These are phyloP conservation scores for Struthio camelus DNA, from an alignment of 2,113 vertebrate genomes.

Conservation along the genomic window DNA sequence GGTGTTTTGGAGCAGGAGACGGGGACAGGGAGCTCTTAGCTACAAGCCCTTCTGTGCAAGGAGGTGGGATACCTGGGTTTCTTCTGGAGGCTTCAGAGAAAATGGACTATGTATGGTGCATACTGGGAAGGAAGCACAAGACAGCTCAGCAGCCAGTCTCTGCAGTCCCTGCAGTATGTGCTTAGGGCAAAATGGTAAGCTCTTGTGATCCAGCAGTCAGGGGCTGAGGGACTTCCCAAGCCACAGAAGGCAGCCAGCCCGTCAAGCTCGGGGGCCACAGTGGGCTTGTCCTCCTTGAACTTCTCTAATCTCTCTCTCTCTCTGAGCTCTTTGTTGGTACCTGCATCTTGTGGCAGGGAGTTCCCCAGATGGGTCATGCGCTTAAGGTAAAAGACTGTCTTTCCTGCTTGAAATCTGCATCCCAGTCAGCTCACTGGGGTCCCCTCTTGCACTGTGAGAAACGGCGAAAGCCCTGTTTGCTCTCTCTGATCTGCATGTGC, in stretches of 20 bases:
- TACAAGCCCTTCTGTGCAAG: no score
- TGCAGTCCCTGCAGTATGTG: not conserved
- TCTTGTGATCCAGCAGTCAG: no score
- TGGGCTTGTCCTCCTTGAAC: no score
- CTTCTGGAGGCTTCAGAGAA: no score
- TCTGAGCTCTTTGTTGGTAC: not conserved
- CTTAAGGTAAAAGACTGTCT: not conserved
- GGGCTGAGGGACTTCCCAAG: not conserved
- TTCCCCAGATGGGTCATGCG: not conserved
- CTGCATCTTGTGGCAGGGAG: not conserved
- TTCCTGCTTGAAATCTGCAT: not conserved
- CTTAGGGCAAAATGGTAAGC: not conserved
- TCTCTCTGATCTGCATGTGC: no score
- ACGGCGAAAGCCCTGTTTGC: rapidly evolving
- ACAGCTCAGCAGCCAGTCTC: rapidly evolving
- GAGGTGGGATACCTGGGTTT: no score
- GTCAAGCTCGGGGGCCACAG: no score
- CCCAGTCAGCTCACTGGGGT: not conserved
- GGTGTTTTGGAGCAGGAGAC: not conserved
- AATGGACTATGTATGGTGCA: not conserved
- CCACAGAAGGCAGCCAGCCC: not conserved
- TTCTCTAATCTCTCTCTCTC: no score
- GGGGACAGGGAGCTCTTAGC: no score
- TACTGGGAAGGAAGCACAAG: not conserved
- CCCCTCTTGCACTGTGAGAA: not conserved